Evolutionary conservation across 2,888 invertebrate species (phyloP).

Genomic region (Zhuqinia jingwanae): DNA sequence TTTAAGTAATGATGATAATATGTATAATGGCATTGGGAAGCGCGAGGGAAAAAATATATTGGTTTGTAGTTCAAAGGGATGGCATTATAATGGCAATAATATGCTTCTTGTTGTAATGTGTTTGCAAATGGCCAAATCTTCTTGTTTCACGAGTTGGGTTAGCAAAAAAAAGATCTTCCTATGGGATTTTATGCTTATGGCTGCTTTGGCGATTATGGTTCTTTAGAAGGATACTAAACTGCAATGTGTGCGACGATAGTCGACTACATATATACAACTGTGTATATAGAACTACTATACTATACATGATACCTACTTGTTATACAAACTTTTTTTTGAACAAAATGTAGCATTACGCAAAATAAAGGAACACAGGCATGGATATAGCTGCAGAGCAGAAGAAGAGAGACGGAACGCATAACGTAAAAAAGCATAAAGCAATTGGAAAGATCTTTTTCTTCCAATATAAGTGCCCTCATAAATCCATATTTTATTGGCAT

Average conservation of each 20-base stretch:
- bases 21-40: neutral
- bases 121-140: constrained; percentile 65
- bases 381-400: no score
- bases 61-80: constrained; percentile 13
- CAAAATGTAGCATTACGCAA: constrained; percentile 10
- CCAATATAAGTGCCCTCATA: constrained; percentile 77
- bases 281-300: neutral
- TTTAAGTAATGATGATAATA: constrained; percentile 29
- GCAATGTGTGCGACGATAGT: neutral
- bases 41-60: neutral
- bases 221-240: constrained; percentile 49
- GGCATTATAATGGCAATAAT: constrained; percentile 13
- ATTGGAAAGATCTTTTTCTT: constrained; percentile 68
- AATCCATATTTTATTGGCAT: constrained; percentile 79
- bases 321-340: neutral
- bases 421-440: constrained; percentile 67
- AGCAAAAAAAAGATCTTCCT: constrained; percentile 44
- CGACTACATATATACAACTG: neutral
- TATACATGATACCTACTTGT: neutral
- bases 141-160: neutral
- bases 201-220: constrained; percentile 29
- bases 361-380: no score
- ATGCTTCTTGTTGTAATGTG: constrained; percentile 21
- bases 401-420: neutral
- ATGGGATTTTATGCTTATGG: constrained; percentile 35